A percentile compares a stretch with the other conserved stretches of the same genome.
Conservation (phyloP, 2,113 vertebrate genomes). For the Martes martes region DNA sequence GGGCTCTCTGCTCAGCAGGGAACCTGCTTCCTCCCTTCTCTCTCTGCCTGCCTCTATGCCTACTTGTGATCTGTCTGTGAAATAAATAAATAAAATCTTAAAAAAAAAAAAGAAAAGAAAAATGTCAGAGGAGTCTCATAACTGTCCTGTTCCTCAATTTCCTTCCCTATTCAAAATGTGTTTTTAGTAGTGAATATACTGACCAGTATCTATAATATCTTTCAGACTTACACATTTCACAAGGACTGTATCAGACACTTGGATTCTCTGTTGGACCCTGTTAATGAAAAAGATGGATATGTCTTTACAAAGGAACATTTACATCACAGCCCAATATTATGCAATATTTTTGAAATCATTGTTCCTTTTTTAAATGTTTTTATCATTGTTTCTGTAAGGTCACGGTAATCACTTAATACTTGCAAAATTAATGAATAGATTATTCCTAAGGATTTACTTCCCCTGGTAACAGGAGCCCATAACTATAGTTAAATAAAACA, state of each 20-base stretch:
- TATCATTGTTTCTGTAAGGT: background rate
- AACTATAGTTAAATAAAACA: background rate
- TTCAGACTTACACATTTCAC: background rate
- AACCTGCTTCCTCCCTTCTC: too few species aligned
- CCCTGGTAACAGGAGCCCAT: background rate
- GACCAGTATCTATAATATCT: background rate
- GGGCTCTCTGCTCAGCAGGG: too few species aligned
- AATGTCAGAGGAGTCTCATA: background rate
- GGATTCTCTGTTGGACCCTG: background rate
- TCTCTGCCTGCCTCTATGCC: too few species aligned
- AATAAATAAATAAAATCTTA: too few species aligned
- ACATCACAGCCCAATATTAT: background rate
- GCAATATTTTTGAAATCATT: background rate
- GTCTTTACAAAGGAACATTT: background rate
- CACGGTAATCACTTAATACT: constrained; percentile 2
- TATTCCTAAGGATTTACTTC: constrained; percentile 13
- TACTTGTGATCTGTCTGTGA: too few species aligned
- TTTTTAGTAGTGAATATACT: background rate
- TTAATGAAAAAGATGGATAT: background rate
- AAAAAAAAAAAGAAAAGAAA: background rate
- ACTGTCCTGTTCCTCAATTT: background rate
- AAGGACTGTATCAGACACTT: background rate
- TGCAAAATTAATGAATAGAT: background rate
- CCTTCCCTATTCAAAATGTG: background rate
- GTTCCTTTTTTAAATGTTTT: background rate